Conservation (phyloP, 2,888 invertebrate species). For the Polymixis lichenea region DNA sequence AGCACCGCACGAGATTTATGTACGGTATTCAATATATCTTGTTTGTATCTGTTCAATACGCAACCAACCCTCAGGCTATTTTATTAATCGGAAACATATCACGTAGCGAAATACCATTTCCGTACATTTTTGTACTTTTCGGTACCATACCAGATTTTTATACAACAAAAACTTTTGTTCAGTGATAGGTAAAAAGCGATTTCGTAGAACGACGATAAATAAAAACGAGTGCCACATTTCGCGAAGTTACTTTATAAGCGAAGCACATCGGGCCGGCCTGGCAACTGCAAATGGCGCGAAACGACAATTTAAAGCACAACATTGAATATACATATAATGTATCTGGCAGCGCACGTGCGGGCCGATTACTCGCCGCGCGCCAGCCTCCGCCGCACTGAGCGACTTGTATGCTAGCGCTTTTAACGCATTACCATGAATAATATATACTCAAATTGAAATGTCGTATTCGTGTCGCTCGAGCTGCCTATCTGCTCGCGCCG, state of each 20-base stretch:
- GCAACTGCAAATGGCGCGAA: slow-evolving; percentile 87
- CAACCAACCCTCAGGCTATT: slow-evolving; percentile 65
- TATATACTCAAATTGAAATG: slow-evolving; percentile 90
- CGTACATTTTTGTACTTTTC: slow-evolving; percentile 58
- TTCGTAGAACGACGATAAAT: slow-evolving; percentile 78
- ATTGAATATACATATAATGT: slow-evolving; percentile 86
- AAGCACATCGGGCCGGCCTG: slow-evolving; percentile 82
- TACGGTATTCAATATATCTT: slow-evolving; percentile 79
- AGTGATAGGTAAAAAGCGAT: slow-evolving; percentile 77
- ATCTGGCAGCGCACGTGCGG: slow-evolving; percentile 85
- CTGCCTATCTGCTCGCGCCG: slow-evolving; percentile 83
- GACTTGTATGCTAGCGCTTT: slow-evolving; percentile 87
- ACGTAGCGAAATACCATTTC: slow-evolving; percentile 57
- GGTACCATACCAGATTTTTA: slow-evolving; percentile 51
- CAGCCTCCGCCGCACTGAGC: slow-evolving; percentile 74
- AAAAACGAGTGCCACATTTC: slow-evolving; percentile 82
- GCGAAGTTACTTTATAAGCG: slow-evolving; percentile 86
- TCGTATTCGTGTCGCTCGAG: slow-evolving; percentile 88
- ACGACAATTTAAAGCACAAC: slow-evolving; percentile 89
- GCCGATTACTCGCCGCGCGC: slow-evolving; percentile 85
- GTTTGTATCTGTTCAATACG: slow-evolving; percentile 73
- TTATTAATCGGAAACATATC: slow-evolving; percentile 74
- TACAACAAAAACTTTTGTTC: slow-evolving; percentile 69
- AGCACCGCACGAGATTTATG: slow-evolving; percentile 76
- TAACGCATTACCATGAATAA: slow-evolving; percentile 91